phyloP scores from a whole-genome alignment of 2,888 invertebrate genomes.

The Seira ritae region DNA sequence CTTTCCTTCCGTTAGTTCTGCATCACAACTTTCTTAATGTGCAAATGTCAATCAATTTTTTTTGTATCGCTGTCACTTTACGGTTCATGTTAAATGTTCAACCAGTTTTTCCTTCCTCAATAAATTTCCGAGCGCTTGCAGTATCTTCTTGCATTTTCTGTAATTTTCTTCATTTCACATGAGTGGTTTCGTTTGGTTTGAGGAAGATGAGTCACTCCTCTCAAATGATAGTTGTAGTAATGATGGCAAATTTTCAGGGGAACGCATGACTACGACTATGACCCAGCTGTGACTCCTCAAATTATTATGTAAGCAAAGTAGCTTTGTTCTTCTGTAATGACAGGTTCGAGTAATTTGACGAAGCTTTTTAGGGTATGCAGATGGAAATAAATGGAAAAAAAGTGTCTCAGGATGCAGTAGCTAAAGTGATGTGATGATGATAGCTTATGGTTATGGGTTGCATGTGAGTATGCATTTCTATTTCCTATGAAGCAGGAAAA shows the following conservation, averaged over 20 bases:
- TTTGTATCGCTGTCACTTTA: neutral
- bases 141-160: neutral
- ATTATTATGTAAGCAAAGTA: constrained; percentile 25
- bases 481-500: too few species aligned
- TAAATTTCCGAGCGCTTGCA: neutral
- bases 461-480: constrained; percentile 16
- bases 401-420: too few species aligned
- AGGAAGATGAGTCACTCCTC: neutral
- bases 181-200: too few species aligned
- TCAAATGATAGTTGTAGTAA: neutral
- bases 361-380: constrained; percentile 11
- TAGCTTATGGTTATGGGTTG: neutral
- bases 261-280: neutral
- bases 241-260: neutral
- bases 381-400: constrained; percentile 34
- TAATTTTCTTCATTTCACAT: neutral
- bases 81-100: neutral
- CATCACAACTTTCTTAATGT: neutral
- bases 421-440: neutral
- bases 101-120: constrained; percentile 13
- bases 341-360: constrained; percentile 58
- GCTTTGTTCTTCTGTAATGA: constrained; percentile 36
- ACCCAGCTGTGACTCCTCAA: constrained; percentile 41
- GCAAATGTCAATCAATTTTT: constrained; percentile 3
- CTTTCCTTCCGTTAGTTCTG: neutral